Conservation (phyloP, 1,140 invertebrate genomes). For the Bombus difficillimus region DNA sequence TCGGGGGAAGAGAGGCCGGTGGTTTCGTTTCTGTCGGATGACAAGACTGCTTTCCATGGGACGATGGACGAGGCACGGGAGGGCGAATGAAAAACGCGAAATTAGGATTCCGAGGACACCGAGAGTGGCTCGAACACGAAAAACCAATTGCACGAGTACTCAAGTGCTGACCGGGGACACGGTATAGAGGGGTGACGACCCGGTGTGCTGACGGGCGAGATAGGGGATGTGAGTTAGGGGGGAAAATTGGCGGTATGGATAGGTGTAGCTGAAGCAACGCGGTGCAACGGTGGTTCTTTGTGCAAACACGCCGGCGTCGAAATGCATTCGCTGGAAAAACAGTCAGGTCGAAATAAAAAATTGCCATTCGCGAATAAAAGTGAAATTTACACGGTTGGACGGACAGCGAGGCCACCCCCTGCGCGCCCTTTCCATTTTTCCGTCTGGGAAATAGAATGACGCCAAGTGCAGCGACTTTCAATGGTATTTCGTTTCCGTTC, state of each 20-base stretch:
- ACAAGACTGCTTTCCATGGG: slow-evolving; percentile 7
- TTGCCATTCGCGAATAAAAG: slow-evolving; percentile 38
- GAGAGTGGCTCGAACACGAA: slow-evolving; percentile 67
- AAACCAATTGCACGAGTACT: slow-evolving; percentile 70
- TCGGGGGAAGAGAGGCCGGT: slow-evolving; percentile 4
- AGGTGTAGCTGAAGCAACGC: neutral
- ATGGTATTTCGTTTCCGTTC: neutral
- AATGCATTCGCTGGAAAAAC: slow-evolving; percentile 45
- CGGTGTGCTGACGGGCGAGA: slow-evolving; percentile 21
- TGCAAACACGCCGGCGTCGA: slow-evolving; percentile 48
- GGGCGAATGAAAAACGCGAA: slow-evolving; percentile 67
- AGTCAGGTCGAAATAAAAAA: slow-evolving; percentile 46
- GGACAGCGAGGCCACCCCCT: neutral
- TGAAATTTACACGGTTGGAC: slow-evolving; percentile 55
- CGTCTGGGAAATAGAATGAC: slow-evolving; percentile 4
- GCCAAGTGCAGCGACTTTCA: too few relatives aligned
- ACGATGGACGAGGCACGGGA: slow-evolving; percentile 6
- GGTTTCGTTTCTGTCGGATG: slow-evolving; percentile 36
- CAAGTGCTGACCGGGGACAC: slow-evolving; percentile 30
- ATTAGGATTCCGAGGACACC: slow-evolving; percentile 69
- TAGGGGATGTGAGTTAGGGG: slow-evolving; percentile 5
- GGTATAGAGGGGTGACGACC: slow-evolving; percentile 39
- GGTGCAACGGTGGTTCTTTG: slow-evolving; percentile 54
- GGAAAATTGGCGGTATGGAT: slow-evolving; percentile 6
- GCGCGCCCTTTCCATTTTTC: neutral